phyloP scores from a whole-genome alignment of 1,140 invertebrate genomes.

The Doryteuthis pealeii region DNA sequence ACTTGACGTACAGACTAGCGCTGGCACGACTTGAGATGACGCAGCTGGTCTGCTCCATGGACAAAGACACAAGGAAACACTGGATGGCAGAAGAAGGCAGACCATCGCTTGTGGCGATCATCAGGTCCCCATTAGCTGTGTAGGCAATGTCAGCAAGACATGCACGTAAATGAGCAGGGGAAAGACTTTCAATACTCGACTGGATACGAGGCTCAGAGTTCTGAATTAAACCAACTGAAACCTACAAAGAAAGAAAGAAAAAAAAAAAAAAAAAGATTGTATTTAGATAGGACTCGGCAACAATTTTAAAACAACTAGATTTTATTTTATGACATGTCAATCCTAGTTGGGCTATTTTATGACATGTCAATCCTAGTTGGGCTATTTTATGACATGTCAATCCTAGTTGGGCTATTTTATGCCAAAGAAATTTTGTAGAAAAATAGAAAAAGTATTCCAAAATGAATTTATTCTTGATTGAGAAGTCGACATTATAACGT shows the following conservation, averaged over 20 bases:
- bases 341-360: too few species aligned
- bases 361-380: too few species aligned
- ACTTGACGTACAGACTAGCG: constrained; percentile 78
- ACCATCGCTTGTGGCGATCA: constrained; percentile 74
- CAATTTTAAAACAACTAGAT: too few species aligned
- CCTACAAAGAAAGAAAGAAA: constrained; percentile 28
- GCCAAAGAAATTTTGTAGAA: too few species aligned
- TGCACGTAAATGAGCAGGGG: constrained; percentile 72
- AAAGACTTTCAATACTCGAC: constrained; percentile 68
- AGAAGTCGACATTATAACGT: too few species aligned
- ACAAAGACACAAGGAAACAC: constrained; percentile 71
- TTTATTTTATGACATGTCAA: too few species aligned
- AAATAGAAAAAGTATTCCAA: too few species aligned
- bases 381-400: too few species aligned
- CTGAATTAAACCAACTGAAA: constrained; percentile 38
- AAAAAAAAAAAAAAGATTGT: constrained; percentile 12
- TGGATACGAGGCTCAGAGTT: constrained; percentile 32
- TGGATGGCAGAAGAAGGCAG: constrained; percentile 72
- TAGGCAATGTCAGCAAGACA: constrained; percentile 70
- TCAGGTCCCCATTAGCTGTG: constrained; percentile 70
- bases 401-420: too few species aligned
- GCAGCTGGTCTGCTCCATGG: constrained; percentile 56
- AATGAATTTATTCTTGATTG: too few species aligned
- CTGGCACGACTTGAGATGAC: constrained; percentile 72
- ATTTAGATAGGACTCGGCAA: too few species aligned